Base-by-base conservation (phyloP, 1,140 invertebrate species). In the Drosophila suzukii region DNA sequence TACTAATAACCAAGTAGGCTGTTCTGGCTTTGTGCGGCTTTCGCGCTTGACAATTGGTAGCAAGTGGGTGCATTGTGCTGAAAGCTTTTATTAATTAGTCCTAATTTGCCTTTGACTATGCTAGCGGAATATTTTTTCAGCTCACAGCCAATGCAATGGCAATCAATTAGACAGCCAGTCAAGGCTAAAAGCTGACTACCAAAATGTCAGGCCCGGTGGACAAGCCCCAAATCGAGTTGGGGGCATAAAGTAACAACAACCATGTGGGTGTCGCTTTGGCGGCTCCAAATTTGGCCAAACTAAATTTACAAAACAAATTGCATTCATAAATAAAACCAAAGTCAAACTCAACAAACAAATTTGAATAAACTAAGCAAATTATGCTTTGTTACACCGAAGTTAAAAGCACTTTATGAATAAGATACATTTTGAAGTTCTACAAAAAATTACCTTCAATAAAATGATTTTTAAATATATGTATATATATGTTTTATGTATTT, bases 291-390 rank as follows among this genome's bases (percentile, higher is more conserved):
- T 89, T 89, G 84, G 84, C 46, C 54, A 46, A 71, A 72, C 84
- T 65, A 66, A 84, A 84, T 81, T 83, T 60, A 90, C 66, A 89
- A 41, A 72, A 84, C 84, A 89, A 89, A 90, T 89, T 89, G 81
- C 80, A 84, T 78, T 89, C 78, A 89, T 78, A 86, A 89, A 89
- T 84, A 78, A 89, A 89, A 55, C 74, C 61, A 60, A 79, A 83
- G 51, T 49, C 67, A 71, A 70, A 57, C 17, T 17, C 65, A 39
- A 53, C 7, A 13, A 56, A n/a, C 4, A 39, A 30, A 68, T 30
- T 66, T 34, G 17, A 53, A 68, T 55, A 34, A 8, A 24, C 32
- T 41, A 34, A 20, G 20, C n/a, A 43, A 30, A 43, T 57, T 24
- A 15, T 34, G 55, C 5, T 10, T 6, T n/a, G 27, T n/a, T 38